phyloP scores from a whole-genome alignment of 1,140 invertebrate species.

The Argopecten irradians region DNA sequence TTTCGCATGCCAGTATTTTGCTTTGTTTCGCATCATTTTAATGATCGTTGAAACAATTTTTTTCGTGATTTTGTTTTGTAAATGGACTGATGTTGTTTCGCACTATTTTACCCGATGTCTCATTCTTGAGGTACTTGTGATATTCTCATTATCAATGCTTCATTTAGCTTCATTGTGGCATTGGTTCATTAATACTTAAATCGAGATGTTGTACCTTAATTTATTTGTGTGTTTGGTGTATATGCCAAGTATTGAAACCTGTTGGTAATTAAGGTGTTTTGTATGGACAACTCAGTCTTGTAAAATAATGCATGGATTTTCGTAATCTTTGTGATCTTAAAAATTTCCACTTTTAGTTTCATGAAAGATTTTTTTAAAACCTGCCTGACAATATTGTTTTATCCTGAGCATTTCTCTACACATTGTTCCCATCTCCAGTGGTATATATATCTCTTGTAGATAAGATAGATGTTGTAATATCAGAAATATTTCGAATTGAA shows the following conservation, averaged over 20 bases:
- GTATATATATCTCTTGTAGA: not conserved
- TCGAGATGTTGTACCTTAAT: not conserved
- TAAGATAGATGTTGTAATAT: not conserved
- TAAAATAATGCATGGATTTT: not conserved
- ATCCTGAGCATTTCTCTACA: not conserved
- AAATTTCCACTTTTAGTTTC: not conserved
- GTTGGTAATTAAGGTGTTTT: not conserved
- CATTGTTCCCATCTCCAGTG: not conserved
- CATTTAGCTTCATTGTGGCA: conserved; percentile 9
- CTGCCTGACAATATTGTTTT: not conserved
- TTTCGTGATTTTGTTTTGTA: conserved; percentile 17
- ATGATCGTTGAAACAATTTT: not conserved
- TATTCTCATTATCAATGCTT: not conserved
- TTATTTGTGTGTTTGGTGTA: not conserved
- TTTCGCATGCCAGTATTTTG: conserved; percentile 19
- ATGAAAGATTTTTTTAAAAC: not conserved
- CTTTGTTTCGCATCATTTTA: not conserved
- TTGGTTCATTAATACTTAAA: too few species aligned
- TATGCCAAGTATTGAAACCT: not conserved
- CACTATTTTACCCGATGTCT: not conserved
- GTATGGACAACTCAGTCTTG: not conserved
- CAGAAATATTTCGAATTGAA: not conserved
- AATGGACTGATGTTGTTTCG: not conserved
- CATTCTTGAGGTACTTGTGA: conserved; percentile 6
- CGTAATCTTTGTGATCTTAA: not conserved